These are phyloP conservation scores for Drosophila bocki DNA, from an alignment of 1,140 invertebrate genomes.

Conservation along the genomic window DNA sequence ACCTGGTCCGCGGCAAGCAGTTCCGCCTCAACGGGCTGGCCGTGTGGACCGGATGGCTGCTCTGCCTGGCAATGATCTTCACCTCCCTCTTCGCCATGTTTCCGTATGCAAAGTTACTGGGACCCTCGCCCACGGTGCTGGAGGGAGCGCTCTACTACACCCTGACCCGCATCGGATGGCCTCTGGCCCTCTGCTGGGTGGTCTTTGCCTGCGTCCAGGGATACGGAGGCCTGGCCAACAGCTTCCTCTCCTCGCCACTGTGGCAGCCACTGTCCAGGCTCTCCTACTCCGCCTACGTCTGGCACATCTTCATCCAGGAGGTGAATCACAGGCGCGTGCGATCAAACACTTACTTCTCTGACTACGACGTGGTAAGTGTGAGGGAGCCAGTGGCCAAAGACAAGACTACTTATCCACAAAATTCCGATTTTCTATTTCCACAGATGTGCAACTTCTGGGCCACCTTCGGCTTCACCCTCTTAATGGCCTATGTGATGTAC, in stretches of 20 bases:
- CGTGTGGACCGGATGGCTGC: constrained; percentile 61
- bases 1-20: constrained; percentile 27
- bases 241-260: constrained; percentile 85
- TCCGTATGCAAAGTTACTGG: constrained; percentile 56
- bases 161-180: constrained; percentile 88
- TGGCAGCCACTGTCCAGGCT: constrained; percentile 86
- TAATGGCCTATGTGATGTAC: constrained; percentile 51
- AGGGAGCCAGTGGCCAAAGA: no score
- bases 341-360: constrained; percentile 43
- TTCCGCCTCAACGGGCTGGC: constrained; percentile 11
- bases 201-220: constrained; percentile 89
- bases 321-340: constrained; percentile 44
- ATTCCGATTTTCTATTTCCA: neutral
- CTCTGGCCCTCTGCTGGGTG: constrained; percentile 88
- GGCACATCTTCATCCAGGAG: constrained; percentile 84
- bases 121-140: constrained; percentile 53
- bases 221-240: constrained; percentile 86
- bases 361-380: constrained; percentile 67
- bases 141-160: constrained; percentile 88
- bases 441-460: constrained; percentile 66
- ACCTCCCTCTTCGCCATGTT: constrained; percentile 65
- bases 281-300: constrained; percentile 86
- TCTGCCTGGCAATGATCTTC: constrained; percentile 60
- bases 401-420: neutral
- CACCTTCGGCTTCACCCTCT: constrained; percentile 59